Evolutionary conservation across 2,797 vertebrate genomes (phyloP).

Genomic region (Balearica regulorum): DNA sequence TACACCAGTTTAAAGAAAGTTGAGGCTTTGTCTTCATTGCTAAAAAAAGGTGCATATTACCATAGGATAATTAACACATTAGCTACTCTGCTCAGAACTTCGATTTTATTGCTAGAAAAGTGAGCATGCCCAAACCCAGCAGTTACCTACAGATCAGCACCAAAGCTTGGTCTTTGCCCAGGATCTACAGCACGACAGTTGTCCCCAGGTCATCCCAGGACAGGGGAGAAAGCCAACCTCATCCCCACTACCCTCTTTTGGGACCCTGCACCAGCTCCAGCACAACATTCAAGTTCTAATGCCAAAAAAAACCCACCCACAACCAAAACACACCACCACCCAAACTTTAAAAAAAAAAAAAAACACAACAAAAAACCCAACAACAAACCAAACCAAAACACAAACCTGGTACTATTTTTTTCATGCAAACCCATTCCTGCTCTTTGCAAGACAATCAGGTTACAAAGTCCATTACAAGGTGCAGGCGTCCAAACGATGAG

Average conservation of each 20-base stretch:
- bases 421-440: neutral
- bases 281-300: neutral
- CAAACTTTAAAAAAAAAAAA: neutral
- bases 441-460: neutral
- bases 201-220: neutral
- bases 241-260: neutral
- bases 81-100: neutral
- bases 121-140: accelerated
- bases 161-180: neutral
- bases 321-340: no score
- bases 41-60: neutral
- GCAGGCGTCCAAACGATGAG: neutral
- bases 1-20: neutral
- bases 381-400: neutral
- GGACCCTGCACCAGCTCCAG: neutral
- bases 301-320: neutral
- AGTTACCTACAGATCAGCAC: neutral
- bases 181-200: accelerated
- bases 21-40: constrained; percentile 10
- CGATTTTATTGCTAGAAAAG: neutral
- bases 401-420: neutral
- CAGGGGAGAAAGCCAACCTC: neutral
- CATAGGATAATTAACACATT: neutral
- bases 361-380: neutral
- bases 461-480: neutral